phyloP scores from a whole-genome alignment of 37 sponge, comb jelly and placozoan species.

The Axinella damicornis region DNA sequence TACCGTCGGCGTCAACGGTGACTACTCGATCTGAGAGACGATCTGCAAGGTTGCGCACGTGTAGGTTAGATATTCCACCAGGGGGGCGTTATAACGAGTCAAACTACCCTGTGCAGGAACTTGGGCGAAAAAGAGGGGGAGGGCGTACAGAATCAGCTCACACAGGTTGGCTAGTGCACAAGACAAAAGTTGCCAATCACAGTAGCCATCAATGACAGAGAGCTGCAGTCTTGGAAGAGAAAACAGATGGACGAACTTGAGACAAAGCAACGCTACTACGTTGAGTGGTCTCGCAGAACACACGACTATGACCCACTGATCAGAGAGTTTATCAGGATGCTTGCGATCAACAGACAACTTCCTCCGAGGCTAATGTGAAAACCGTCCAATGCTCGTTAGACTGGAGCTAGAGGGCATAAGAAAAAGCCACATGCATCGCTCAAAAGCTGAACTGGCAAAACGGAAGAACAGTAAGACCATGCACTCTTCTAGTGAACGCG shows the following conservation, averaged over 20 bases:
- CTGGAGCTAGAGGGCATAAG: not conserved
- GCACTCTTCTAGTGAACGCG: constrained; percentile 32
- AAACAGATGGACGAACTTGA: constrained; percentile 64
- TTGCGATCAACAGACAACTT: constrained; percentile 67
- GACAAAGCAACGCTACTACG: constrained; percentile 59
- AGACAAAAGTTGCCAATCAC: constrained; percentile 50
- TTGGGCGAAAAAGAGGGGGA: constrained; percentile 75
- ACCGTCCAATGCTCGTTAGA: not conserved
- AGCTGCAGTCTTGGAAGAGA: constrained; percentile 26
- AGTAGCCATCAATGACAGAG: constrained; percentile 15
- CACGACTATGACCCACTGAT: constrained; percentile 91
- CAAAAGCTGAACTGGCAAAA: not conserved
- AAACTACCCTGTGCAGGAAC: constrained; percentile 95
- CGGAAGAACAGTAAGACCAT: constrained; percentile 18
- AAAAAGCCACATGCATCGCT: not conserved
- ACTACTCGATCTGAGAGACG: no score
- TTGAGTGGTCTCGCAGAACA: constrained; percentile 73
- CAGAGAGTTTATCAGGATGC: constrained; percentile 62
- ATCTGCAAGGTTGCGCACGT: no score
- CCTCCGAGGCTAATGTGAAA: constrained; percentile 24
- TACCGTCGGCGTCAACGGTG: no score
- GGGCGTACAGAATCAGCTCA: constrained; percentile 85
- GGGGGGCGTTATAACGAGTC: constrained; percentile 92
- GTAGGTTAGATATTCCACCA: no score
- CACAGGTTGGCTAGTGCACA: constrained; percentile 64